These are phyloP conservation scores for Pyrrhia umbra DNA, from an alignment of 2,888 invertebrate species.

Conservation along the genomic window DNA sequence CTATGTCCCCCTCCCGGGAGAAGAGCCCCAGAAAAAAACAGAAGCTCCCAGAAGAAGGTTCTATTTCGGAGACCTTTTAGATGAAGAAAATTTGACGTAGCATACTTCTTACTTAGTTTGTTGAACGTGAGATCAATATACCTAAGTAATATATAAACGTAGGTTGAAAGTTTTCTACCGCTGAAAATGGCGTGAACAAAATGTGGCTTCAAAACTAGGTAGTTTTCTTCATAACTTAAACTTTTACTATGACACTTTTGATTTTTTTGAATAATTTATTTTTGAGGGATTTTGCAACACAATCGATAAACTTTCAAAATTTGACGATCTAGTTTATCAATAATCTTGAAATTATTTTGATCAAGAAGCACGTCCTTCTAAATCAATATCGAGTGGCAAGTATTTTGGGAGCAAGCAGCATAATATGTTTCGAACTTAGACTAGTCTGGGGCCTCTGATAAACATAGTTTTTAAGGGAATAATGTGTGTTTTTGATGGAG, in stretches of 20 bases:
- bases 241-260: background rate
- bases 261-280: no score
- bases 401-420: no score
- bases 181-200: background rate
- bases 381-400: no score
- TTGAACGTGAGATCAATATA: slow-evolving; percentile 19
- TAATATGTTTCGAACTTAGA: no score
- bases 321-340: background rate
- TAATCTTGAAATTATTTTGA: background rate
- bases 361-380: background rate
- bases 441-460: no score
- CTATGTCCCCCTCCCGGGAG: background rate
- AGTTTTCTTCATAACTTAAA: background rate
- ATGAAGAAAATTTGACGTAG: slow-evolving; percentile 19
- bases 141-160: background rate
- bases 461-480: no score
- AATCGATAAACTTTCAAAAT: background rate
- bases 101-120: background rate
- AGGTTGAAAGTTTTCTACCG: background rate
- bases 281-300: no score
- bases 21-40: background rate
- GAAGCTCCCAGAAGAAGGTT: slow-evolving; percentile 26
- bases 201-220: background rate
- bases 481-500: no score
- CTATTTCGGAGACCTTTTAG: slow-evolving; percentile 18